Evolutionary conservation across 2,113 vertebrate species (phyloP).

Genomic region (Proteles cristata): DNA sequence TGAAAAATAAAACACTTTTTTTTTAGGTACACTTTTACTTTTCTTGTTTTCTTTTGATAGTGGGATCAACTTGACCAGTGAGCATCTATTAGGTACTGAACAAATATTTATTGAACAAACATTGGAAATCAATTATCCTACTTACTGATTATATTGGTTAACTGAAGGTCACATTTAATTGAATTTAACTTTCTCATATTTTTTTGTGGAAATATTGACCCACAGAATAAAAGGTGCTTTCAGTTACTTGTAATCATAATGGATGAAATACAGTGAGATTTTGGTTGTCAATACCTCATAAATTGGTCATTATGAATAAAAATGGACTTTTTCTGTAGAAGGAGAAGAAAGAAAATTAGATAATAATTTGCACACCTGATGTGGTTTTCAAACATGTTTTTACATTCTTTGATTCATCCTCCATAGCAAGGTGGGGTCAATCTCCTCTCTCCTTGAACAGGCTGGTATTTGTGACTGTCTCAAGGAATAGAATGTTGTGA

Average conservation of each 20-base stretch:
- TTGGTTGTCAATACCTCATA: neutral
- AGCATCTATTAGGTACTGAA: neutral
- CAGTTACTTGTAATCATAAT: neutral
- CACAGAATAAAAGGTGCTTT: neutral
- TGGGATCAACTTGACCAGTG: neutral
- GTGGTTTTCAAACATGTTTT: neutral
- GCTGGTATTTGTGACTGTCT: neutral
- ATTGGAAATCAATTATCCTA: neutral
- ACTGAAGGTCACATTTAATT: neutral
- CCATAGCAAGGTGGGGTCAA: neutral
- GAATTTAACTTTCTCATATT: neutral
- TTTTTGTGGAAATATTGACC: neutral
- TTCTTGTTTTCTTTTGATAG: neutral
- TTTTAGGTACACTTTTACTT: neutral
- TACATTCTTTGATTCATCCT: neutral
- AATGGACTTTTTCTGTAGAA: neutral
- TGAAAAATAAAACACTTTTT: neutral
- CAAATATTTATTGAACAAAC: constrained; percentile 31
- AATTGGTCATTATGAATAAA: neutral
- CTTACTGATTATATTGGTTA: neutral
- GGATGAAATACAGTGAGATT: neutral
- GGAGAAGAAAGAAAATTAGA: neutral
- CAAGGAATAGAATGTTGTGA: neutral
- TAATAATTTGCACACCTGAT: neutral
- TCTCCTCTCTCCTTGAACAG: neutral